Conservation (phyloP, 2,797 vertebrate species). For the Rallus crepitans region DNA sequence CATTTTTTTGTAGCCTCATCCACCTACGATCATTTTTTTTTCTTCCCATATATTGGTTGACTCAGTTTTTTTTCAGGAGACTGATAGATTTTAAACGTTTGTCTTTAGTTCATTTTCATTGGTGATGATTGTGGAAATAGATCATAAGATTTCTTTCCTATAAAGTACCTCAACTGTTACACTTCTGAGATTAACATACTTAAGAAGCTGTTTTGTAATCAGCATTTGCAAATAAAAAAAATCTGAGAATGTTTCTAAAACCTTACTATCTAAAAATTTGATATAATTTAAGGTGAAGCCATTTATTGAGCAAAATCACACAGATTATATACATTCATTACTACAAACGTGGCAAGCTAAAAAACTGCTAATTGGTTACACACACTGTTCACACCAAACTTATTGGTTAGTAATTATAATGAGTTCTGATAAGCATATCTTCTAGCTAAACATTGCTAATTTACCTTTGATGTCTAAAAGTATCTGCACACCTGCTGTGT, state of each 20-base stretch:
- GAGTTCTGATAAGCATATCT: too few species aligned
- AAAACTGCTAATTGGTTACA: too few species aligned
- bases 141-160: not conserved
- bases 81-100: not conserved
- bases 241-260: not conserved
- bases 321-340: too few species aligned
- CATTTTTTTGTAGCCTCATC: not conserved
- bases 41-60: not conserved
- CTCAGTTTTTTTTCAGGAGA: not conserved
- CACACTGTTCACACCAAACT: too few species aligned
- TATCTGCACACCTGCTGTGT: too few species aligned
- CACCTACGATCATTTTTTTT: not conserved
- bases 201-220: not conserved
- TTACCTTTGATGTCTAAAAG: too few species aligned
- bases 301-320: too few species aligned
- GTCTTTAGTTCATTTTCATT: not conserved
- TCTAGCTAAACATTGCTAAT: too few species aligned
- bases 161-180: not conserved
- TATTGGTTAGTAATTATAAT: too few species aligned
- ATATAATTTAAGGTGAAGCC: too few species aligned
- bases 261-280: not conserved
- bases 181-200: not conserved
- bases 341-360: too few species aligned
- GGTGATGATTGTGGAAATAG: not conserved
- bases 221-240: not conserved